These are phyloP conservation scores for Erebia epiphron DNA, from an alignment of 2,888 invertebrate species.

Conservation along the genomic window DNA sequence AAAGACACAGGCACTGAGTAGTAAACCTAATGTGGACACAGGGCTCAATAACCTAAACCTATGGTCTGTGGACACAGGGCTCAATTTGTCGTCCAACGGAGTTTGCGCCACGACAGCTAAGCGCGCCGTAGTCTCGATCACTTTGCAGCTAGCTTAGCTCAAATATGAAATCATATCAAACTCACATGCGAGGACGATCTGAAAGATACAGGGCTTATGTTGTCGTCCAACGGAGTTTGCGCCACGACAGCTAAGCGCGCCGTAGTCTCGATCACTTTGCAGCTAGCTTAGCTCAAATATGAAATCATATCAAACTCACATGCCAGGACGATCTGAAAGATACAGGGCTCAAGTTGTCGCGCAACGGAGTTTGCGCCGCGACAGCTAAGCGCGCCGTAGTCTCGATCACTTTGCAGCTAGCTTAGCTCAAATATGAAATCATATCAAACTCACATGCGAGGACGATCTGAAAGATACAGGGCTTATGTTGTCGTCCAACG, in stretches of 20 bases:
- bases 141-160: too few relatives aligned
- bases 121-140: too few relatives aligned
- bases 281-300: too few relatives aligned
- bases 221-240: conserved; percentile 87
- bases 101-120: too few relatives aligned
- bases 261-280: background rate
- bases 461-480: conserved; percentile 94
- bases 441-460: conserved; percentile 86
- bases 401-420: conserved; percentile 90
- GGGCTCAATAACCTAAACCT: too few relatives aligned
- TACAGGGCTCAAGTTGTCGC: conserved; percentile 91
- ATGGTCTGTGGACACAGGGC: too few relatives aligned
- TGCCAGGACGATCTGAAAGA: conserved; percentile 94
- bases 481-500: conserved; percentile 92
- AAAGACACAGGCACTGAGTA: too few relatives aligned
- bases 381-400: too few relatives aligned
- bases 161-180: conserved; percentile 26
- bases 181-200: conserved; percentile 93
- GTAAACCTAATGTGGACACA: too few relatives aligned
- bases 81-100: conserved; percentile 91
- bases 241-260: too few relatives aligned
- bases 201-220: conserved; percentile 92
- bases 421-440: conserved; percentile 83
- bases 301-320: conserved; percentile 80
- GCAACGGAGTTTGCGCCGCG: conserved; percentile 82